Conservation (phyloP, 2,888 invertebrate species). For the Thecocarcelia acutangulata region DNA sequence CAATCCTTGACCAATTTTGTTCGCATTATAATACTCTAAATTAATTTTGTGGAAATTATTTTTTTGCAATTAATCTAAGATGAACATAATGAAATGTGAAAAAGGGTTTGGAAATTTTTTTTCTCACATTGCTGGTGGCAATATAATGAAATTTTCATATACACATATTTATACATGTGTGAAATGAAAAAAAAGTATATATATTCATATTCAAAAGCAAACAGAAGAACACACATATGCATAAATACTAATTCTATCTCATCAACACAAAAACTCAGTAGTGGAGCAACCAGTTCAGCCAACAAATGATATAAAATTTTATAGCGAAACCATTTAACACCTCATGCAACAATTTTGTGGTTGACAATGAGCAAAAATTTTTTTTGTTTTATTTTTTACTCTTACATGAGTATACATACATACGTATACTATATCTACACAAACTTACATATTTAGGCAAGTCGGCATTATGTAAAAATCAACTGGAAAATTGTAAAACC, state of each 20-base stretch:
- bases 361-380: slow-evolving; percentile 76
- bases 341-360: slow-evolving; percentile 80
- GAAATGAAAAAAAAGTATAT: slow-evolving; percentile 51
- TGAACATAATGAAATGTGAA: slow-evolving; percentile 70
- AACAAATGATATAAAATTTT: slow-evolving; percentile 67
- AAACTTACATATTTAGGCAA: not conserved
- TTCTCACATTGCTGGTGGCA: slow-evolving; percentile 49
- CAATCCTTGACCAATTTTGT: slow-evolving; percentile 66
- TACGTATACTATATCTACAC: not conserved
- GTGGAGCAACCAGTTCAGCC: slow-evolving; percentile 57
- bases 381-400: not conserved
- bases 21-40: slow-evolving; percentile 73
- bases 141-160: slow-evolving; percentile 60
- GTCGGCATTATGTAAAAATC: slow-evolving; percentile 23
- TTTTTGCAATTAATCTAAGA: slow-evolving; percentile 77
- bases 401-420: not conserved
- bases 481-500: slow-evolving; percentile 54
- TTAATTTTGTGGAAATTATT: slow-evolving; percentile 80
- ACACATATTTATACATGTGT: slow-evolving; percentile 18
- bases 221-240: slow-evolving; percentile 20
- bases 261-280: not conserved
- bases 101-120: slow-evolving; percentile 64
- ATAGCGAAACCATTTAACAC: slow-evolving; percentile 77
- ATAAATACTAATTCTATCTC: not conserved
- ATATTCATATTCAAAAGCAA: slow-evolving; percentile 48